Evolutionary conservation across 2,888 invertebrate genomes (phyloP).

Genomic region (Endotricha flammealis): DNA sequence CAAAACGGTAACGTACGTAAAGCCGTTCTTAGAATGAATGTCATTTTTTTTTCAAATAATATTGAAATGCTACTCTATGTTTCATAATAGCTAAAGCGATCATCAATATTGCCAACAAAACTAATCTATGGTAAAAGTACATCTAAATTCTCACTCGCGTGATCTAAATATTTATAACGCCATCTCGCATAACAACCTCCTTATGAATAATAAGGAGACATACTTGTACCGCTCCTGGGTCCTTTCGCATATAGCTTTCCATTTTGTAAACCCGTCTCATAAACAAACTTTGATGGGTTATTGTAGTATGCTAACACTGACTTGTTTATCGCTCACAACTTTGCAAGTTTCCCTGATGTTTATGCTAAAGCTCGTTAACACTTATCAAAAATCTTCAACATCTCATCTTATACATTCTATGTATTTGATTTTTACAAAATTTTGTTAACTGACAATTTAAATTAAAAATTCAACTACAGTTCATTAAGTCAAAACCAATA

Average conservation of each 20-base stretch:
- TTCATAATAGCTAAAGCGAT: no score
- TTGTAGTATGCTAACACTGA: constrained; percentile 46
- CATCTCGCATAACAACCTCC: constrained; percentile 41
- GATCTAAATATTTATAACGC: constrained; percentile 20
- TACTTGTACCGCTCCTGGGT: constrained; percentile 59
- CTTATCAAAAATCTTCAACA: neutral
- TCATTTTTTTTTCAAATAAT: no score
- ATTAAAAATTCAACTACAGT: neutral
- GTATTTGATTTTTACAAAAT: no score
- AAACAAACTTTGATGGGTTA: constrained; percentile 43
- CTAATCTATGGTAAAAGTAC: no score
- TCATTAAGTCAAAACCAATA: neutral
- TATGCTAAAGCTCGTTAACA: neutral
- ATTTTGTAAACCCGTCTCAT: constrained; percentile 33
- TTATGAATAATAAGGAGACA: constrained; percentile 55
- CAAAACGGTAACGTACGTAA: no score
- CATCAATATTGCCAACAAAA: no score
- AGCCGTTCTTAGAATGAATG: no score
- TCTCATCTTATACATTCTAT: no score
- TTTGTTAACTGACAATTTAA: no score
- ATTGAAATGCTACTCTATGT: no score
- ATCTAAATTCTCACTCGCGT: constrained; percentile 11
- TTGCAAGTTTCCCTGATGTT: constrained; percentile 20
- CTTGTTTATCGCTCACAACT: constrained; percentile 38
- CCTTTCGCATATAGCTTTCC: constrained; percentile 47